phyloP scores from a whole-genome alignment of 2,888 invertebrate genomes.

The Orthosia incerta region DNA sequence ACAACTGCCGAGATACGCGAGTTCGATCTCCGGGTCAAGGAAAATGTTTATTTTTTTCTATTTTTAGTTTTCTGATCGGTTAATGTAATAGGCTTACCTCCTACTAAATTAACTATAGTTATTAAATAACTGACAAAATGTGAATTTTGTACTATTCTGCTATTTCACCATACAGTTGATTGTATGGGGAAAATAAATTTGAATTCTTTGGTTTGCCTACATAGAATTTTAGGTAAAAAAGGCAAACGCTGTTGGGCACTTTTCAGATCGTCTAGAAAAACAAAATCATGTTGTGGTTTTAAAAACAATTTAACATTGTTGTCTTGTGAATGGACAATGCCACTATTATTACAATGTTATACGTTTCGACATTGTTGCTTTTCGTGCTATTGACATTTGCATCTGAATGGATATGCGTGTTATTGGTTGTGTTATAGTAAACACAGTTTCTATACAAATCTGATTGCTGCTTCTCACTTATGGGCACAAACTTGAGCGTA shows the following conservation, averaged over 20 bases:
- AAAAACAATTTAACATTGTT: neutral
- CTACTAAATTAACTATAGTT: too few relatives aligned
- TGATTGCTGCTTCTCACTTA: neutral
- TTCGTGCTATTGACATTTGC: neutral
- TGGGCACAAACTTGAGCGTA: neutral
- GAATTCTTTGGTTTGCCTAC: too few relatives aligned
- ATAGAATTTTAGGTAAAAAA: too few relatives aligned
- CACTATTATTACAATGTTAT: neutral
- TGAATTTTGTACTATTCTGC: too few relatives aligned
- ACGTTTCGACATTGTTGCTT: neutral
- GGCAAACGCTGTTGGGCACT: neutral
- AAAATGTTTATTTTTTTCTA: neutral
- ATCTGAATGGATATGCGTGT: slow-evolving; percentile 1
- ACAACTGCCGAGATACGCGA: neutral
- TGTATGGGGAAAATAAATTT: too few relatives aligned
- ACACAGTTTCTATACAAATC: neutral
- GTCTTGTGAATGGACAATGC: slow-evolving; percentile 10
- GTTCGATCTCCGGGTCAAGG: neutral
- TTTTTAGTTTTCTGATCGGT: neutral
- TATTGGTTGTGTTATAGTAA: neutral
- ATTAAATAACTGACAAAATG: too few relatives aligned
- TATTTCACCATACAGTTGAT: too few relatives aligned
- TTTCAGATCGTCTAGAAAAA: neutral
- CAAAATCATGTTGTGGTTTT: neutral
- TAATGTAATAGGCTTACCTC: too few relatives aligned